phyloP scores from a whole-genome alignment of 92 coral and sea anemone species.

The Virgularia gustaviana region DNA sequence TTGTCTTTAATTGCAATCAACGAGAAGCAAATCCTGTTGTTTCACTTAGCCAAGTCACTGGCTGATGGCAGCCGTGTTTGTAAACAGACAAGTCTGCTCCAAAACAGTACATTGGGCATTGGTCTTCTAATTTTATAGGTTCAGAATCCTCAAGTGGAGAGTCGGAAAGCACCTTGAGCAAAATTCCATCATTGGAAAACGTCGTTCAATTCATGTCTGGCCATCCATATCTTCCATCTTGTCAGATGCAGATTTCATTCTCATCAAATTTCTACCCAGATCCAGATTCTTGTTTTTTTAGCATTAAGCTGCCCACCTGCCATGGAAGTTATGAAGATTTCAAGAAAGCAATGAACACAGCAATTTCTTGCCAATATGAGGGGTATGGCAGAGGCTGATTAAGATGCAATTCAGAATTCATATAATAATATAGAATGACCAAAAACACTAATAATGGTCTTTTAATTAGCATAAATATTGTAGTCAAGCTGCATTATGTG shows the following conservation, averaged over 20 bases:
- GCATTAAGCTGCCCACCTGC: not conserved
- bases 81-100: no score
- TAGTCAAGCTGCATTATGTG: not conserved
- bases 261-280: constrained; percentile 24
- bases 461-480: not conserved
- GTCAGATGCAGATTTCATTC: constrained; percentile 10
- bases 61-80: no score
- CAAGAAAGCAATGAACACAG: constrained; percentile 40
- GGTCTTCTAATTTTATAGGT: no score
- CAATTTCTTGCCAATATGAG: constrained; percentile 23
- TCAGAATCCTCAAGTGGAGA: constrained; percentile 25
- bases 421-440: not conserved
- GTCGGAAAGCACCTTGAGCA: constrained; percentile 19
- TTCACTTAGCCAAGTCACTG: no score
- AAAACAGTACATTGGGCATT: no score
- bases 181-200: constrained; percentile 28
- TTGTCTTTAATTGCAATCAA: no score
- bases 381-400: constrained; percentile 43
- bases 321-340: constrained; percentile 29
- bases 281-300: constrained; percentile 32
- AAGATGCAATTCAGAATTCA: not conserved
- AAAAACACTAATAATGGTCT: not conserved
- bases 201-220: constrained; percentile 34
- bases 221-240: constrained; percentile 40
- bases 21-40: no score